These are phyloP conservation scores for Phortica okadai DNA, from an alignment of 2,888 invertebrate genomes.

Conservation along the genomic window DNA sequence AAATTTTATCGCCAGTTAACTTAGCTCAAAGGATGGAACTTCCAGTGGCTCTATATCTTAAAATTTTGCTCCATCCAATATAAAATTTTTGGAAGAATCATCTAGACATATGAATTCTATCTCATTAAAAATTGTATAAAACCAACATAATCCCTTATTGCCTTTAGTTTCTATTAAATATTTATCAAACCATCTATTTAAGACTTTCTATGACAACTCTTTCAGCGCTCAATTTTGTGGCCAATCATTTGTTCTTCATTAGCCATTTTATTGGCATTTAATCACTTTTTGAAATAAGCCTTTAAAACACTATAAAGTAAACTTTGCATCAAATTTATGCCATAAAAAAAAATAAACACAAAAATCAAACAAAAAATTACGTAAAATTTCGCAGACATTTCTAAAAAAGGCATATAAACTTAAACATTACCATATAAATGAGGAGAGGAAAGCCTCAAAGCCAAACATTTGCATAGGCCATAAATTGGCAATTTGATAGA, in stretches of 20 bases:
- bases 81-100: too few species aligned
- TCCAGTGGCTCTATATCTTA: too few species aligned
- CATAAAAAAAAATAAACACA: neutral
- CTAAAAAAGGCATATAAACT: neutral
- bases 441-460: neutral
- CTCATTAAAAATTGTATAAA: too few species aligned
- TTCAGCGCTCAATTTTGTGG: neutral
- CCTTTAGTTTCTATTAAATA: too few species aligned
- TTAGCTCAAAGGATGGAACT: too few species aligned
- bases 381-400: slow-evolving; percentile 8
- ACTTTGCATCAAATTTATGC: neutral
- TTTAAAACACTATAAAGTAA: slow-evolving; percentile 4
- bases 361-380: neutral
- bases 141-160: too few species aligned
- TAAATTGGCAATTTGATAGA: slow-evolving; percentile 16
- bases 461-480: neutral
- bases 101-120: too few species aligned
- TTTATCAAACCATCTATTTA: too few species aligned
- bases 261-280: neutral
- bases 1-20: too few species aligned
- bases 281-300: neutral
- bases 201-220: neutral
- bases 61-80: too few species aligned
- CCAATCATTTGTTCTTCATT: neutral
- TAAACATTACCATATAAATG: slow-evolving; percentile 5